Percentiles rank a stretch among this genome's conserved stretches.
These are phyloP conservation scores for Omphaloscelis lunosa DNA, from an alignment of 2,888 invertebrate species.

Conservation along the genomic window DNA sequence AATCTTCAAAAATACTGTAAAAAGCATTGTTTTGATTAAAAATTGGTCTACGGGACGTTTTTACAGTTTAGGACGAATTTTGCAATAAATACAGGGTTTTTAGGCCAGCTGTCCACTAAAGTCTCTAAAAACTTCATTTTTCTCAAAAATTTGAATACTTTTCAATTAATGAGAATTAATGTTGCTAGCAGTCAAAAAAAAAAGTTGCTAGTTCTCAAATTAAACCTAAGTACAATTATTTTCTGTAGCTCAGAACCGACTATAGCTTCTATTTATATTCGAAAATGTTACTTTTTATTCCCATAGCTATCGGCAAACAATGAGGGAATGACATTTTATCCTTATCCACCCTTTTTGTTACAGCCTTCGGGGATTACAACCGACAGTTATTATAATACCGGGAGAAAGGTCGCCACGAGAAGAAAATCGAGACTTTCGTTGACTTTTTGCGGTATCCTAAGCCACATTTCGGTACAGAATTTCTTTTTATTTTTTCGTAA, in stretches of 20 bases:
- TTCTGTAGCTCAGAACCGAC: neutral
- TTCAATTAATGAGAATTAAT: neutral
- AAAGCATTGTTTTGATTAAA: slow-evolving; percentile 43
- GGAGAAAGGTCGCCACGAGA: slow-evolving; percentile 28
- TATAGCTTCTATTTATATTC: neutral
- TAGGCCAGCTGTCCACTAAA: slow-evolving; percentile 42
- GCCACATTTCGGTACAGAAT: slow-evolving; percentile 8
- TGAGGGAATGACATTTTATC: slow-evolving; percentile 4
- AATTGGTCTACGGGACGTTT: slow-evolving; percentile 69
- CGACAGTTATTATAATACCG: slow-evolving; percentile 24
- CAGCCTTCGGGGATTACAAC: slow-evolving; percentile 22
- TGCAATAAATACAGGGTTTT: slow-evolving; percentile 35
- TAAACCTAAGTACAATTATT: neutral
- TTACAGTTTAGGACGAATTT: slow-evolving; percentile 56
- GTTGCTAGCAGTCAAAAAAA: too few species aligned
- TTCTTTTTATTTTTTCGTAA: slow-evolving; percentile 11
- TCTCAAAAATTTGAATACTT: neutral
- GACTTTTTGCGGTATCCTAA: slow-evolving; percentile 11
- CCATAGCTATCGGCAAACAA: slow-evolving; percentile 8
- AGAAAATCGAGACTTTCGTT: slow-evolving; percentile 31
- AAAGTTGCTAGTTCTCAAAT: too few species aligned
- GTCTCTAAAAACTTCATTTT: neutral
- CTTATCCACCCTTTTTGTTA: slow-evolving; percentile 26
- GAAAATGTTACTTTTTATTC: slow-evolving; percentile 7
- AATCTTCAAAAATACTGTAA: slow-evolving; percentile 39